Evolutionary conservation across 2,888 invertebrate genomes (phyloP).

Genomic region (Atethmia centrago): DNA sequence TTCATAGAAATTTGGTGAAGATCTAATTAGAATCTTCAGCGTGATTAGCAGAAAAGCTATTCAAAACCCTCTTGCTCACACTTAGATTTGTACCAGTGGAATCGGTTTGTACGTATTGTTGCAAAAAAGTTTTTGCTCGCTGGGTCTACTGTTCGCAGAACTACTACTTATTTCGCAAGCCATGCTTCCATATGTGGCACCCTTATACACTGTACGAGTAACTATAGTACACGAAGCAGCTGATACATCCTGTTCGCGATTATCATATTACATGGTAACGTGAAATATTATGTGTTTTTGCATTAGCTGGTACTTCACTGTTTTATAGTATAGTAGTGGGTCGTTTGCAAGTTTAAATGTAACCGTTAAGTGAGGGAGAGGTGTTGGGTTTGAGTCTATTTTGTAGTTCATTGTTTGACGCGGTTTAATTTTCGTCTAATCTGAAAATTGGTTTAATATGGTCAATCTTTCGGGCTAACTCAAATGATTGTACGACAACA

Average conservation of each 20-base stretch:
- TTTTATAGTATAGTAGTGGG: too few species aligned
- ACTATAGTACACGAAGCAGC: constrained; percentile 19
- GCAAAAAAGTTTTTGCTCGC: too few species aligned
- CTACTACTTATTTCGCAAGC: background rate
- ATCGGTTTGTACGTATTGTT: too few species aligned
- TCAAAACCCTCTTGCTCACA: too few species aligned
- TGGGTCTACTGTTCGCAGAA: too few species aligned
- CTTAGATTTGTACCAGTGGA: too few species aligned
- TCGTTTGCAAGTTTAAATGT: constrained; percentile 6
- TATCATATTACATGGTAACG: constrained; percentile 38
- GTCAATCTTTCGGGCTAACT: background rate
- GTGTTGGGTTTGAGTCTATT: background rate
- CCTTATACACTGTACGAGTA: background rate
- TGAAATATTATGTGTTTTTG: constrained; percentile 19
- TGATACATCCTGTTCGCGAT: constrained; percentile 34
- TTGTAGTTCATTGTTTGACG: background rate
- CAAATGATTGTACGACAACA: background rate
- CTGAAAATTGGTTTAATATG: background rate
- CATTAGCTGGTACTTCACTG: background rate
- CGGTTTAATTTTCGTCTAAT: background rate
- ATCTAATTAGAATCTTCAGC: too few species aligned
- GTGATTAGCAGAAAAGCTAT: too few species aligned
- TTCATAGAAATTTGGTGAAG: too few species aligned
- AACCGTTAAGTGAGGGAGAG: background rate
- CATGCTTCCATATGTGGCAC: background rate